Conservation (phyloP, 2,797 vertebrate genomes). For the Coregonus ussuriensis region DNA sequence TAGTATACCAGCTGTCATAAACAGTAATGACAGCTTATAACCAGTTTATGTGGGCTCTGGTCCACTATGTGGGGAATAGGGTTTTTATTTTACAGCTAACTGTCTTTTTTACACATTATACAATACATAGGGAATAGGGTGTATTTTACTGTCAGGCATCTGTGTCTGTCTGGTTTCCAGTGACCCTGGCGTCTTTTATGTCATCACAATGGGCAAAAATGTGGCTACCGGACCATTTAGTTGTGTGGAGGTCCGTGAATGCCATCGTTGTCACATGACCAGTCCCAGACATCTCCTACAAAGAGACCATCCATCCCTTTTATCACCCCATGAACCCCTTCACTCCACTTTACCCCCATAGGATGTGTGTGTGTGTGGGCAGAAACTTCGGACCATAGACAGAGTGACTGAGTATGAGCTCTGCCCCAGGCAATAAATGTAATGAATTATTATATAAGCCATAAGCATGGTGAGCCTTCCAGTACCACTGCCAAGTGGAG, state of each 20-base stretch:
- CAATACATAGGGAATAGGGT: neutral
- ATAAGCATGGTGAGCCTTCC: neutral
- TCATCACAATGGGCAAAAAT: slow-evolving; percentile 55
- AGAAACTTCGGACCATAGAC: neutral
- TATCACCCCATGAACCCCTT: neutral
- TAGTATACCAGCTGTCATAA: neutral
- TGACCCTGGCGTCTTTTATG: slow-evolving; percentile 32
- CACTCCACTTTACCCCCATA: slow-evolving; percentile 8
- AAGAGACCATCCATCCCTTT: slow-evolving; percentile 27
- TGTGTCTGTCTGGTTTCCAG: slow-evolving; percentile 26
- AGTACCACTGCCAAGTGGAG: neutral
- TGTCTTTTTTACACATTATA: neutral
- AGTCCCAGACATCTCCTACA: slow-evolving; percentile 58
- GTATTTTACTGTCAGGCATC: neutral
- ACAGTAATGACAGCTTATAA: neutral
- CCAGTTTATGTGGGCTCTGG: neutral
- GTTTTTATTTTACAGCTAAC: neutral
- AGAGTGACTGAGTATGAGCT: too few species aligned
- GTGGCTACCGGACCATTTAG: slow-evolving; percentile 59
- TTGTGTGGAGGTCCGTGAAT: slow-evolving; percentile 45
- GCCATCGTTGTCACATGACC: slow-evolving; percentile 40
- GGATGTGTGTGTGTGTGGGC: slow-evolving; percentile 2
- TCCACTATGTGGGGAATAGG: neutral
- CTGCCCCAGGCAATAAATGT: too few species aligned
- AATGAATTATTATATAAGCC: neutral